Evolutionary conservation across 1,140 invertebrate genomes (phyloP), one percentile per base, ranked within the genome.

Genomic region (Marisa cornuarietis): DNA sequence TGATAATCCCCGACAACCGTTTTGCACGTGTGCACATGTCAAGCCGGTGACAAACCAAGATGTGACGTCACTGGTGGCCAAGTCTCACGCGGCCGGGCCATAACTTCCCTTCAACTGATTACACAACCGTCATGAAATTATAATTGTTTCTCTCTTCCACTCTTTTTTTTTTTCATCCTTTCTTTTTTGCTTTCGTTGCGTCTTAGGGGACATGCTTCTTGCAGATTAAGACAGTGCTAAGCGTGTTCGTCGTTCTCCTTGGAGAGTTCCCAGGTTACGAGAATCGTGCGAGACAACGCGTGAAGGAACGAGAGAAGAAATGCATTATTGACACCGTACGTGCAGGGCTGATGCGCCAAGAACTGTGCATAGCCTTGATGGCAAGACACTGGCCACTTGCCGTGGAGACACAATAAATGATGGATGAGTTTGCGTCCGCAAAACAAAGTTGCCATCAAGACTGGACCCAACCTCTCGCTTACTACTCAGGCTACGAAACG

Each of bases 241-340:
- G 22, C 65, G 65, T 68, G 65, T 68, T 31, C 65, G n/a, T n/a
- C 10, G 22, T 31, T 6, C 65, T 68, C 65, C 65, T 31, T 6
- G 22, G 65, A 31, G 65, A 68, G 65, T 24, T n/a, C 26, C 22
- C 22, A 14, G 13, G 65, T 68, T 68, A 24, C 65, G 65, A 68
- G 65, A 68, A n/a, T 68, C 65, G 26, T 24, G 65, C 65, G 22
- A 68, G 65, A n/a, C n/a, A 24, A 31, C 10, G 65, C 22, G 65
- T 16, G 22, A 24, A n/a, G 65, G 10, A n/a, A n/a, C 65, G 26
- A 31, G 65, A n/a, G 10, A 68, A 68, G 26, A 68, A 68, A 68
- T 68, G 65, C 65, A 68, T 68, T 58, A 68, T 68, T 68, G 65
- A 68, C 65, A n/a, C n/a, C 22, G n/a, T 31, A 68, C 65, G 26